A percentile compares a stretch with the other conserved stretches of the same genome.
These are phyloP conservation scores for Drosophila orosa DNA, from an alignment of 1,140 invertebrate species.

Conservation along the genomic window DNA sequence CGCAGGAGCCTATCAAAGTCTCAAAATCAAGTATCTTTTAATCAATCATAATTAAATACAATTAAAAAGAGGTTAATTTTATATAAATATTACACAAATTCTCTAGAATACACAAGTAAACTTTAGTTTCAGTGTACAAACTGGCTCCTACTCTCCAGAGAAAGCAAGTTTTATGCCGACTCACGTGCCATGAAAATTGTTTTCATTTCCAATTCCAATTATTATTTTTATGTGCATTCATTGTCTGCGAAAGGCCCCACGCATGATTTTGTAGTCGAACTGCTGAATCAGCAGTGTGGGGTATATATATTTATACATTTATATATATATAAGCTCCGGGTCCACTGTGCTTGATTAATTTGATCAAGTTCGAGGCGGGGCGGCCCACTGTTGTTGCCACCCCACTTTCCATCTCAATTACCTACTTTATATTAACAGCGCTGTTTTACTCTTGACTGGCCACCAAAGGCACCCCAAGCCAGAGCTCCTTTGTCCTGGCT, in stretches of 20 bases:
- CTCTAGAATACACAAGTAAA: neutral
- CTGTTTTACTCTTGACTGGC: constrained; percentile 57
- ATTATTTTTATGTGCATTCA: constrained; percentile 82
- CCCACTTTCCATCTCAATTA: constrained; percentile 62
- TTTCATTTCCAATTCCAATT: constrained; percentile 78
- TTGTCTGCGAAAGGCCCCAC: constrained; percentile 60
- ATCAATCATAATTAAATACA: neutral
- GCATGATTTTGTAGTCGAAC: constrained; percentile 69
- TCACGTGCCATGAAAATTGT: constrained; percentile 77
- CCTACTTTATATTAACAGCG: constrained; percentile 75
- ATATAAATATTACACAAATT: neutral
- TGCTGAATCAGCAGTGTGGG: constrained; percentile 66
- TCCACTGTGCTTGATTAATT: constrained; percentile 80
- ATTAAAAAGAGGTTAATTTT: neutral
- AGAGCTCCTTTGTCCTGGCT: neutral
- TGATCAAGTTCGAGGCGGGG: constrained; percentile 67
- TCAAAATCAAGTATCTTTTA: neutral
- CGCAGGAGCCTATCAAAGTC: too few relatives aligned
- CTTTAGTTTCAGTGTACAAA: constrained; percentile 2
- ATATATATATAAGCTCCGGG: constrained; percentile 3
- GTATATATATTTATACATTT: constrained; percentile 14
- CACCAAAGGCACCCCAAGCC: constrained; percentile 22
- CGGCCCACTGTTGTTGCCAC: neutral
- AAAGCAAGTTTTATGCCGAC: constrained; percentile 49
- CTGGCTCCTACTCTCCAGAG: neutral